Percentiles rank a stretch among this genome's conserved stretches.
Evolutionary conservation across 2,113 vertebrate species (phyloP).

Genomic region (Heterocephalus glaber): DNA sequence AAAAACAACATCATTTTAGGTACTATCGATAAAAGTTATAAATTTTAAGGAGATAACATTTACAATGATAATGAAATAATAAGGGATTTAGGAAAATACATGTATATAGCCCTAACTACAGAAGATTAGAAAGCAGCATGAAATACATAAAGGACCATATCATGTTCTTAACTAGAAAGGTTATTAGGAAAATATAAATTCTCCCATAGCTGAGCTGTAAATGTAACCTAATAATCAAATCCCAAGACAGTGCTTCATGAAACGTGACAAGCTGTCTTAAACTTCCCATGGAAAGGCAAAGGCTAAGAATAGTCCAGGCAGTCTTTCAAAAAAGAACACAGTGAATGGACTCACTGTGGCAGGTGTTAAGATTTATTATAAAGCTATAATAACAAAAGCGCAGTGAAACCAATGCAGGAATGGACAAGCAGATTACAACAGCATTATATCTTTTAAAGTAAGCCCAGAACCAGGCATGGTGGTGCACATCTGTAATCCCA

Average conservation of each 20-base stretch:
- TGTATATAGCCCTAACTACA: not conserved
- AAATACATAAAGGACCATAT: conserved; percentile 16
- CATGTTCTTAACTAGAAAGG: not conserved
- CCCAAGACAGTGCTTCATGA: not conserved
- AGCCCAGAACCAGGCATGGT: not conserved
- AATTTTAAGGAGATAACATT: not conserved
- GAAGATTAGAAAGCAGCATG: conserved; percentile 33
- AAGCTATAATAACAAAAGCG: conserved; percentile 32
- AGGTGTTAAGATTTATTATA: conserved; percentile 35
- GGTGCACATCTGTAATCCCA: not conserved
- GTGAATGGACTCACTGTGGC: not conserved
- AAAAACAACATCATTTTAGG: conserved; percentile 23
- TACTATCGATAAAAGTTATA: conserved; percentile 22
- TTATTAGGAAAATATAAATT: conserved; percentile 47
- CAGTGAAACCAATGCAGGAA: not conserved
- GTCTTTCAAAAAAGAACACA: conserved; percentile 11
- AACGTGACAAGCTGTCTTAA: conserved; percentile 16
- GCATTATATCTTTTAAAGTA: not conserved
- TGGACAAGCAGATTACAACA: not conserved
- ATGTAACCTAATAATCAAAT: conserved; percentile 31
- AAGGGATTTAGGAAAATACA: not conserved
- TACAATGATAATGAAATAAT: not conserved
- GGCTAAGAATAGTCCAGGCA: conserved; percentile 20
- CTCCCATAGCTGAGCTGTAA: not conserved
- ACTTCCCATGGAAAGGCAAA: conserved; percentile 16